Evolutionary conservation across 2,888 invertebrate genomes (phyloP).

Genomic region (Allacma fusca): DNA sequence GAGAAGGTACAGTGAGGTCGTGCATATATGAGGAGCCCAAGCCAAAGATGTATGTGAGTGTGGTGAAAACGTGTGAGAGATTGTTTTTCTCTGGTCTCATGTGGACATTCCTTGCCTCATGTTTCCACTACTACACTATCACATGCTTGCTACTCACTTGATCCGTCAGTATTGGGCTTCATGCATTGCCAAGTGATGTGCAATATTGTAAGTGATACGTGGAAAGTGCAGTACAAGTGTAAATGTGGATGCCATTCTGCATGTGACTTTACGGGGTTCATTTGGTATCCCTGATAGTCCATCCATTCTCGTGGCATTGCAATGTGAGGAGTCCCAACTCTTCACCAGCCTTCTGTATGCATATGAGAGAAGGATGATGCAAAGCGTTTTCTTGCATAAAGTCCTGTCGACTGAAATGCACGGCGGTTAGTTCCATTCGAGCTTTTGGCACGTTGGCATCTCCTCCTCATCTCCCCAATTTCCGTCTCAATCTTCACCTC

Average conservation of each 20-base stretch:
- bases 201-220: not conserved
- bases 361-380: not conserved
- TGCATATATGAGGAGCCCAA: no score
- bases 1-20: no score
- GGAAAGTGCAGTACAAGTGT: slow-evolving; percentile 10
- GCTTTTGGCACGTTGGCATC: slow-evolving; percentile 41
- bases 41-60: no score
- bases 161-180: no score
- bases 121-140: no score
- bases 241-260: slow-evolving; percentile 18
- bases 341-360: slow-evolving; percentile 2
- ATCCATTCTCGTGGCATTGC: not conserved
- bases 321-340: slow-evolving; percentile 13
- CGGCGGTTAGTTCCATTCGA: slow-evolving; percentile 39
- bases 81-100: no score
- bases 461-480: not conserved
- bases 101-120: no score
- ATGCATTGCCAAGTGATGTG: no score
- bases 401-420: slow-evolving; percentile 37
- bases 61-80: no score
- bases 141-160: no score
- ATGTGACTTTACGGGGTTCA: not conserved
- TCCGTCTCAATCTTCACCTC: not conserved
- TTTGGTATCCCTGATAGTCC: not conserved
- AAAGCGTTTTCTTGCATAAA: slow-evolving; percentile 28